Percentiles rank a stretch among this genome's conserved stretches.
phyloP scores from a whole-genome alignment of 2,113 vertebrate species.

The Heptranchias perlo region DNA sequence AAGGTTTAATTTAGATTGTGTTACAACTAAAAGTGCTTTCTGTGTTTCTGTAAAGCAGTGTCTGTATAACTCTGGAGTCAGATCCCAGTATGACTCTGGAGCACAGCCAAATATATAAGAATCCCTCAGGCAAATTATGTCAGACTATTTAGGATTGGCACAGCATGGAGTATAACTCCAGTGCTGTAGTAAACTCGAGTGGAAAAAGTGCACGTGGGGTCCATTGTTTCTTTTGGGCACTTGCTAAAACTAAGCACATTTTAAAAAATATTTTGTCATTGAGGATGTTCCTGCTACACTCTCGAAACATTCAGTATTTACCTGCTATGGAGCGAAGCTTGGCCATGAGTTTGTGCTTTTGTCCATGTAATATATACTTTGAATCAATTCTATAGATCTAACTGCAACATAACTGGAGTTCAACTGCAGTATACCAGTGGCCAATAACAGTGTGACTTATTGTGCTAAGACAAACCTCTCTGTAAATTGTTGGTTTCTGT shows the following conservation, averaged over 20 bases:
- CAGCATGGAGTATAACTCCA: neutral
- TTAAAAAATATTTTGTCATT: neutral
- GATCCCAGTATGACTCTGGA: neutral
- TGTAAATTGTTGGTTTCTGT: neutral
- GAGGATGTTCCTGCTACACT: neutral
- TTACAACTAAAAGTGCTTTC: neutral
- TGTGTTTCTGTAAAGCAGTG: neutral
- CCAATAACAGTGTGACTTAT: neutral
- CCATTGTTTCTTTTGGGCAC: neutral
- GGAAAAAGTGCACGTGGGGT: neutral
- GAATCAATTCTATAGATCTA: neutral
- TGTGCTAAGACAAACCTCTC: neutral
- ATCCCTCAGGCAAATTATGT: neutral
- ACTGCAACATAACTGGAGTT: neutral
- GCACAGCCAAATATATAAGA: neutral
- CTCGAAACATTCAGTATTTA: neutral
- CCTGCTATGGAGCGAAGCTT: neutral
- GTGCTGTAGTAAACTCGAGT: neutral
- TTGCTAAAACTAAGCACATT: neutral
- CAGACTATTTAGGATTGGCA: neutral
- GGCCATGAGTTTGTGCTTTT: neutral
- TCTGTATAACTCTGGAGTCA: neutral
- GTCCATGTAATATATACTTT: neutral
- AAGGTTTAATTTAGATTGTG: neutral
- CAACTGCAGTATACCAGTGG: neutral